Evolutionary conservation across 1,140 invertebrate genomes (phyloP).

Genomic region (Drosophila dunni): DNA sequence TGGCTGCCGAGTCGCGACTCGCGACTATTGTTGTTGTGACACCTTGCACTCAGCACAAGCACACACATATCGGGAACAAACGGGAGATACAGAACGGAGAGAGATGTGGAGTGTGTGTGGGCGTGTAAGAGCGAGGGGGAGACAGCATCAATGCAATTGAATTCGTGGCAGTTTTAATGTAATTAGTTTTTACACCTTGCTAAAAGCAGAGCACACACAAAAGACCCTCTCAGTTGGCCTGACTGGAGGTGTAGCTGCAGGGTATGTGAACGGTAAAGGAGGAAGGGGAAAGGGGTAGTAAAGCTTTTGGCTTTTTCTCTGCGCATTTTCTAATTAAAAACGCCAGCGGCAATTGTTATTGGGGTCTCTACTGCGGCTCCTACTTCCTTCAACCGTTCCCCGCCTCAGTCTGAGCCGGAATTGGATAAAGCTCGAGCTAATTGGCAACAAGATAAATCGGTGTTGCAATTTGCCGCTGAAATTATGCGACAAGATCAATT

Average conservation of each 20-base stretch:
- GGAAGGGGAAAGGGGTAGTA: neutral
- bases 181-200: conserved; percentile 82
- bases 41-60: conserved; percentile 33
- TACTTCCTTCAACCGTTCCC: too few species aligned
- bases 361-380: conserved; percentile 26
- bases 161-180: conserved; percentile 82
- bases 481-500: conserved; percentile 82
- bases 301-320: conserved; percentile 15
- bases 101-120: neutral
- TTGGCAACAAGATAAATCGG: conserved; percentile 81
- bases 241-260: neutral
- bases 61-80: conserved; percentile 16
- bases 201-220: conserved; percentile 43
- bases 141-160: conserved; percentile 69
- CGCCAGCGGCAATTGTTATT: conserved; percentile 75
- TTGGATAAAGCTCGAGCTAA: conserved; percentile 53
- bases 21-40: conserved; percentile 16
- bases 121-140: neutral
- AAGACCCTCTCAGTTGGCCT: neutral
- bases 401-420: conserved; percentile 1
- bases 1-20: neutral
- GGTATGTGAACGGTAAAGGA: neutral
- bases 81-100: neutral
- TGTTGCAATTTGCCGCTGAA: conserved; percentile 69
- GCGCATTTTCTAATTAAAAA: conserved; percentile 77